Base-by-base conservation (phyloP, 2,113 vertebrate species). In the Alosa alosa region DNA sequence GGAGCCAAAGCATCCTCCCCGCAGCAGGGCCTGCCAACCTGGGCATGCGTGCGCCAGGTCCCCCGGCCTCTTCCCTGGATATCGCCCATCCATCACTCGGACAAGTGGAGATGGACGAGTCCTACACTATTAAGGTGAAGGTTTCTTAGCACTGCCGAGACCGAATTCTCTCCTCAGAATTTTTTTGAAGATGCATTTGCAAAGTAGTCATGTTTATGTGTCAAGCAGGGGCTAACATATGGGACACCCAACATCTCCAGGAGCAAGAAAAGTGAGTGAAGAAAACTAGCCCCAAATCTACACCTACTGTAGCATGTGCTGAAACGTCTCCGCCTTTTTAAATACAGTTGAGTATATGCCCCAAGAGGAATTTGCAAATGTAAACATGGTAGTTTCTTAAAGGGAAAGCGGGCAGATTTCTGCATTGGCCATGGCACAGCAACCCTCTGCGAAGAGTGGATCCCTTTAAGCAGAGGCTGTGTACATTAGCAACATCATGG, bases 11-110 rank as follows among this genome's bases (percentile, higher is more conserved):
- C 60, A 41, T 84, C 46, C 46, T 39, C 86, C 50, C 50, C 22
- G 49, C 68, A 52, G 45, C 15, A 25, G 45, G 46, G 49, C 41
- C 17, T 84, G 46, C 68, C 72, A 85, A 39, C 36, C 18, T 52
- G 72, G 72, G 18, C 52, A 36, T 36, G 52, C 31, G 68, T 7
- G 57, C 46, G 52, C 84, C 72, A 36, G 72, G 15, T 78, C 72
- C 72, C 72, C n/a, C 11, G 25, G 78, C 46, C 36, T 84, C 44
- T 81, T 39, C 36, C 45, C 45, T 50, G 17, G 50, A 81, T 83
- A 84, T 85, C 47, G 15, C 64, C 72, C 68, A 83, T 84, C 45
- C n/a, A 64, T 85, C 57, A 84, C 44, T 57, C 68, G 52, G 81
- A 86, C 55, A 84, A 68, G 83, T 31, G 7, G 10, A 86, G 83